A percentile compares a stretch with the other conserved stretches of the same genome.
These are phyloP conservation scores for Dynastes grantii DNA, from an alignment of 2,888 invertebrate genomes.

Conservation along the genomic window DNA sequence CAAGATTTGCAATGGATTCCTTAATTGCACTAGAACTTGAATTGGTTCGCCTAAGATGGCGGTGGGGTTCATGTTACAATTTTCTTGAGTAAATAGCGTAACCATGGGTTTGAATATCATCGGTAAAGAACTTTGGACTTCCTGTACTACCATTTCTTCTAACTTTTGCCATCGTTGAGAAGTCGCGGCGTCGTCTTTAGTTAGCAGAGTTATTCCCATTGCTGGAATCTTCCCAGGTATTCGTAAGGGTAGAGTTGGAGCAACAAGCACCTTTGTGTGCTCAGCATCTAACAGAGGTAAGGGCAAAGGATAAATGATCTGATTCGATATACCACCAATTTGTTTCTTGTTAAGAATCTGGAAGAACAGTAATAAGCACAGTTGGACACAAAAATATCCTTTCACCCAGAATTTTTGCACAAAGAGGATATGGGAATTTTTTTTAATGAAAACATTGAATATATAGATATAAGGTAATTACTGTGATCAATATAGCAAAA, in stretches of 20 bases:
- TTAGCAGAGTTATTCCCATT: conserved; percentile 70
- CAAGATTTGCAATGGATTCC: conserved; percentile 84
- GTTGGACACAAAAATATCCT: not conserved
- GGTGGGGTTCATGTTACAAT: conserved; percentile 78
- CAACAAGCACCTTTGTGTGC: conserved; percentile 80
- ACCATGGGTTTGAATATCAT: conserved; percentile 86
- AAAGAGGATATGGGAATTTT: conserved; percentile 3
- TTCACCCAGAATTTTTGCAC: not conserved
- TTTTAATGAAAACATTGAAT: not conserved
- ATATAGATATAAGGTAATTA: too few relatives aligned
- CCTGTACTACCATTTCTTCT: conserved; percentile 84
- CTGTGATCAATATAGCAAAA: too few relatives aligned
- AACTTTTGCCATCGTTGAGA: conserved; percentile 79
- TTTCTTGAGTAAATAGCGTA: conserved; percentile 80
- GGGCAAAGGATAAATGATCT: conserved; percentile 75
- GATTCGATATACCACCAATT: conserved; percentile 45
- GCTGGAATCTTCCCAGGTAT: conserved; percentile 75
- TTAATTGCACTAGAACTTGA: conserved; percentile 82
- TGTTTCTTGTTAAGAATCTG: conserved; percentile 55
- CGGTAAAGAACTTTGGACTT: conserved; percentile 79
- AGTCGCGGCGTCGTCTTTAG: conserved; percentile 61
- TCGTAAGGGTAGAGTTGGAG: conserved; percentile 74
- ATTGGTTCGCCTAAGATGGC: conserved; percentile 88
- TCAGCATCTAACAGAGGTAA: conserved; percentile 82
- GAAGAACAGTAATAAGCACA: not conserved